These are phyloP conservation scores for Poecilus cupreus DNA, from an alignment of 2,888 invertebrate species.

Conservation along the genomic window DNA sequence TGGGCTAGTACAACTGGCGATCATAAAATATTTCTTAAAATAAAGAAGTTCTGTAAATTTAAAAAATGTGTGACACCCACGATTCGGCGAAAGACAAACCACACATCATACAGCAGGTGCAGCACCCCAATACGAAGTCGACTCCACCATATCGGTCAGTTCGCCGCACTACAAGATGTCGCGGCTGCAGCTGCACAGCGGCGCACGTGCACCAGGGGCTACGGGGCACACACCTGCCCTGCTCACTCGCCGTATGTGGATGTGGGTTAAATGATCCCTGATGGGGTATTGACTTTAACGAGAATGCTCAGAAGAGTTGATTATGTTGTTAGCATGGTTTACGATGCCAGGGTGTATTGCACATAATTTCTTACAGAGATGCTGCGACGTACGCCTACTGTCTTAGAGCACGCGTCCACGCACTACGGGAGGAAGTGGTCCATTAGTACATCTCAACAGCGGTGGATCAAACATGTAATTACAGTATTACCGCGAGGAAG, in stretches of 20 bases:
- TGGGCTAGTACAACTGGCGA: too few relatives aligned
- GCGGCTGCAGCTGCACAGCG: conserved; percentile 31
- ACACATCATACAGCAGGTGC: too few relatives aligned
- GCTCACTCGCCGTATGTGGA: conserved; percentile 41
- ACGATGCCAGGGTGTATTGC: too few relatives aligned
- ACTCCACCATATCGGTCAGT: too few relatives aligned
- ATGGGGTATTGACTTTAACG: conserved; percentile 1
- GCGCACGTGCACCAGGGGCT: conserved; percentile 15
- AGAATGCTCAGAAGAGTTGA: background rate
- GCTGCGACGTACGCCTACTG: background rate
- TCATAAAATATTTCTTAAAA: too few relatives aligned
- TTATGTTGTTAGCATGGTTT: background rate
- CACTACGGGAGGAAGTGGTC: background rate
- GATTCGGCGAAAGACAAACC: too few relatives aligned
- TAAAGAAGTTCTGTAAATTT: too few relatives aligned
- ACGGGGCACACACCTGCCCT: conserved; percentile 5
- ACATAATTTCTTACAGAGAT: too few relatives aligned
- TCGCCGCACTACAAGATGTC: conserved; percentile 3
- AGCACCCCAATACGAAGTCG: too few relatives aligned
- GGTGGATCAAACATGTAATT: conserved; percentile 7
- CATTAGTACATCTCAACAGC: background rate
- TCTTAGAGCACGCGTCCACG: background rate
- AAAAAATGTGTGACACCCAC: too few relatives aligned
- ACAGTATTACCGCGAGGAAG: conserved; percentile 2
- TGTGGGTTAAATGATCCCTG: conserved; percentile 41